These are phyloP conservation scores for Chrysolina americana DNA, from an alignment of 2,888 invertebrate genomes.

Conservation along the genomic window DNA sequence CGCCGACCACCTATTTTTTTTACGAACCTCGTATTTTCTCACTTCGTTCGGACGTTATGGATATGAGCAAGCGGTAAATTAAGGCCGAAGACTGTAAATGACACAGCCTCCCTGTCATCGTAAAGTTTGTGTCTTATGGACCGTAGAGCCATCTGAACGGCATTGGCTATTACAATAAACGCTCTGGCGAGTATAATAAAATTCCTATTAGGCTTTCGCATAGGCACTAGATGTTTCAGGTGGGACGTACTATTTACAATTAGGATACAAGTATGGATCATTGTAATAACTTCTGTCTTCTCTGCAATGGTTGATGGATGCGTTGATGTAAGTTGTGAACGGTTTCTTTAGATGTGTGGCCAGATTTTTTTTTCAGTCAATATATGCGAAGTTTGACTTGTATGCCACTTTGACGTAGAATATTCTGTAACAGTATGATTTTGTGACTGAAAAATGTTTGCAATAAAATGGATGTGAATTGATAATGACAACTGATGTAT, in stretches of 20 bases:
- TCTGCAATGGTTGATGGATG: too few species aligned
- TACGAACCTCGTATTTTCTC: conserved; percentile 1
- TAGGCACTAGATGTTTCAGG: background rate
- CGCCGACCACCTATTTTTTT: background rate
- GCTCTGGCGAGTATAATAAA: background rate
- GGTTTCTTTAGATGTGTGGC: too few species aligned
- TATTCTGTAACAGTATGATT: too few species aligned
- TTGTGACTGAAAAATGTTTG: too few species aligned
- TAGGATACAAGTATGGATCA: background rate
- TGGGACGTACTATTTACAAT: background rate
- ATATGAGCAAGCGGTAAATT: background rate
- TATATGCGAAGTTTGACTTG: too few species aligned
- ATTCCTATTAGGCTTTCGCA: conserved; percentile 1
- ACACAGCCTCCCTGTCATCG: conserved; percentile 2
- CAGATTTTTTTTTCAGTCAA: too few species aligned
- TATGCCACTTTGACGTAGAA: too few species aligned
- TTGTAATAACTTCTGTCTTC: too few species aligned
- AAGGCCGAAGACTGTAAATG: background rate
- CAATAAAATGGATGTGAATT: too few species aligned
- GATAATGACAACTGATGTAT: too few species aligned
- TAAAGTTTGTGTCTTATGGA: conserved; percentile 6
- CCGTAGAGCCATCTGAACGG: background rate
- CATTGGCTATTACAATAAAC: conserved; percentile 3
- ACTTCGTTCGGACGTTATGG: background rate
- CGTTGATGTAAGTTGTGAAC: too few species aligned